Percentiles rank a stretch among this genome's conserved stretches.
phyloP scores from a whole-genome alignment of 2,888 invertebrate species.

The Drosophila rubida region DNA sequence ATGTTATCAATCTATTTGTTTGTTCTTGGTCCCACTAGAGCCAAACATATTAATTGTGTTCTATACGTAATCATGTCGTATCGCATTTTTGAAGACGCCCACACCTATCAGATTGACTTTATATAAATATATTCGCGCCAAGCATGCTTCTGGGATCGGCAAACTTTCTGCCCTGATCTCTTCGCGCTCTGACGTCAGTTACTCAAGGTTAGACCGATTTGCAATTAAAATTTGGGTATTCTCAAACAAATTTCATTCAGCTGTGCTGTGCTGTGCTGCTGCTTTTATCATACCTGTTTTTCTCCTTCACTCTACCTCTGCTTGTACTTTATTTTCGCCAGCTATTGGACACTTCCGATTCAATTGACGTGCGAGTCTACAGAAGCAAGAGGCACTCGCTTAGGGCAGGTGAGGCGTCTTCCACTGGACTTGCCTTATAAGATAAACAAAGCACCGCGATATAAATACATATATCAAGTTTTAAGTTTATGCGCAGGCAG shows the following conservation, averaged over 20 bases:
- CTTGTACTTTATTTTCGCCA: slow-evolving; percentile 8
- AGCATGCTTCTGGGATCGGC: slow-evolving; percentile 13
- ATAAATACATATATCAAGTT: slow-evolving; percentile 27
- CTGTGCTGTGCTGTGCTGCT: slow-evolving; percentile 27
- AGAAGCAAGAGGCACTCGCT: slow-evolving; percentile 11
- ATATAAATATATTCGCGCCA: not conserved
- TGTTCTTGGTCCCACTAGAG: not conserved
- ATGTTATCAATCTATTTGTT: slow-evolving; percentile 21
- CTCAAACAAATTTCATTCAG: slow-evolving; percentile 61
- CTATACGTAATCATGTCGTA: slow-evolving; percentile 10
- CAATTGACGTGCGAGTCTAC: slow-evolving; percentile 66
- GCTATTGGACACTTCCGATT: slow-evolving; percentile 73
- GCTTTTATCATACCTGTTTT: slow-evolving; percentile 58
- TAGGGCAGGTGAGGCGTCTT: slow-evolving; percentile 49
- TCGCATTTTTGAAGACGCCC: slow-evolving; percentile 33
- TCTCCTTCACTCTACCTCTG: no score
- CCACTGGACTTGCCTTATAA: slow-evolving; percentile 24
- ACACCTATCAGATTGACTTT: slow-evolving; percentile 1
- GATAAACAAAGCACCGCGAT: slow-evolving; percentile 56
- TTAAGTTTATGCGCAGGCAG: slow-evolving; percentile 9
- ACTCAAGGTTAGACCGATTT: slow-evolving; percentile 57
- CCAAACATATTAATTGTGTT: not conserved
- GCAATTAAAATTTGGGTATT: slow-evolving; percentile 69
- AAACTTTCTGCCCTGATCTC: slow-evolving; percentile 17
- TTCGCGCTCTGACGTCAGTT: slow-evolving; percentile 64